Conservation (phyloP, 2,113 vertebrate species). For the Psammodynastes pulverulentus region DNA sequence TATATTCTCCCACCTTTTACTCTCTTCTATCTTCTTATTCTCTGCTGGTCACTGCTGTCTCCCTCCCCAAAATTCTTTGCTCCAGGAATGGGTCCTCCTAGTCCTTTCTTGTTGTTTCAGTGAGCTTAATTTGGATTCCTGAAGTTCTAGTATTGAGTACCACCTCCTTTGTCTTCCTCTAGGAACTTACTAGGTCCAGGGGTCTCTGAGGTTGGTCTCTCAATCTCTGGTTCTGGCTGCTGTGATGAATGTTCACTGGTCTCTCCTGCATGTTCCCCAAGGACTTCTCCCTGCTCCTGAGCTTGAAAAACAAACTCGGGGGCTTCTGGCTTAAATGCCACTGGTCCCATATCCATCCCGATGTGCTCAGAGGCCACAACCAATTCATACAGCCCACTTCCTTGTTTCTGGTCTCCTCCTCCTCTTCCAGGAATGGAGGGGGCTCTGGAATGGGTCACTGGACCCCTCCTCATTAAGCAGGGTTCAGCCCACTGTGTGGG, state of each 20-base stretch:
- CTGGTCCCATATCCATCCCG: neutral
- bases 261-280: neutral
- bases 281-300: neutral
- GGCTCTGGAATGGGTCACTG: neutral
- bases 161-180: no score
- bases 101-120: no score
- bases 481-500: neutral
- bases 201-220: no score
- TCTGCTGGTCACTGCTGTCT: neutral
- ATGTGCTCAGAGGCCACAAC: neutral
- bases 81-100: no score
- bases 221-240: neutral
- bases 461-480: neutral
- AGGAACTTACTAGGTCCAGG: no score
- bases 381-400: neutral
- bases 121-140: no score
- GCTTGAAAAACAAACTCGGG: neutral
- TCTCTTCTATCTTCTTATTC: neutral
- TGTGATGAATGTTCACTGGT: neutral
- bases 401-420: neutral
- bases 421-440: neutral
- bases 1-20: neutral
- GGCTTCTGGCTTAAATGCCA: neutral
- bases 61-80: no score
- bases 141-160: no score